Evolutionary conservation across 2,113 vertebrate species (phyloP), one percentile per base, ranked within the genome.

Genomic region (Sterrhoptilus dennistouni): DNA sequence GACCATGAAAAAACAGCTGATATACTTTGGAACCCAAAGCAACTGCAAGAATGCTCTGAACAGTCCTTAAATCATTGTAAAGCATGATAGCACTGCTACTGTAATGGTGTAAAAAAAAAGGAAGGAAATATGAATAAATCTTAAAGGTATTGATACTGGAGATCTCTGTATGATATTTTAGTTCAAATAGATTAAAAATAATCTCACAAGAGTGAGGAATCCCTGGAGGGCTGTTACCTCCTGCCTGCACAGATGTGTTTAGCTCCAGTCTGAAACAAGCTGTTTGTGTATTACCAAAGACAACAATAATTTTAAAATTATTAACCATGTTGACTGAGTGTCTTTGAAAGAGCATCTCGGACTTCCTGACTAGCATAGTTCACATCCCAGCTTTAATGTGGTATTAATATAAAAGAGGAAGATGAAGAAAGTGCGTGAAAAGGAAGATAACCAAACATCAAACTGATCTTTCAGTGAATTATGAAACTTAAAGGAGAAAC

Each of bases 331-430:
- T 65, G 33, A 64, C 36, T 44, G 68, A 77, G 14, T 14, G 33
- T 50, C 59, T 86, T 83, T 8, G 14, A 74, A 92, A 59, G 47
- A 86, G 64, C 88, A 36, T 77, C 54, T 66, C 1, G 22, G 76
- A 83, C 56, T 76, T 94, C 83, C 83, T 83, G 54, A 42, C 79
- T 83, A 77, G 60, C 71, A 52, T 28, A 60, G 76, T 70, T 93
- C 72, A 83, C 28, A 11, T 92, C 93, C 35, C 86, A 92, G 44
- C 80, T 89, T 70, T 91, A 91, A 95, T 90, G n/a, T 89, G 83
- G 80, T 75, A 38, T 90, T 80, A 77, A 59, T 92, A 66, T 47
- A 75, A 71, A 75, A 92, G 89, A 75, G 76, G 86, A 89, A 89
- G 76, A 74, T 56, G 56, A 75, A 56, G 72, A 59, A 92, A 83